Evolutionary conservation across 2,797 vertebrate genomes (phyloP), one percentile per base, ranked within the genome.

Genomic region (Moxostoma hubbsi): DNA sequence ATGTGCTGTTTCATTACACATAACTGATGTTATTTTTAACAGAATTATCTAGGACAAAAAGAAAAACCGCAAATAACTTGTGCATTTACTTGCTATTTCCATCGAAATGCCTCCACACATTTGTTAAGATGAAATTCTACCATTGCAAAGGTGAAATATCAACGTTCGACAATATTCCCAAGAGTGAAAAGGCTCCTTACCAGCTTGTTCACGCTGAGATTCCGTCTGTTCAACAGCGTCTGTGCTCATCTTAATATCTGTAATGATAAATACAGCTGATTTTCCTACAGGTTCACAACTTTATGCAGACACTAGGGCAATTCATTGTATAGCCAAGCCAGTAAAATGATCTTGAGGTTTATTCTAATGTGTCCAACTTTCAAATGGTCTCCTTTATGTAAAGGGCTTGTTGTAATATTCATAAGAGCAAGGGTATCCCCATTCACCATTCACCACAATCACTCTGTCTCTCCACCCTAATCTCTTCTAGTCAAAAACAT

Each of bases 201-300:
- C 97, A 91, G 95, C 84, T 79, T 96, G 96, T 83, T 96, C 91
- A 1, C 90, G 89, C 70, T 88, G 90, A 67, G 90, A 85, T 67
- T 97, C 96, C 58, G 95, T 92, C 88, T 95, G 95, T 87, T 97
- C 96, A 77, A 95, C 94, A 2, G 93, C 86, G 87, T 97, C 95
- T 74, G 96, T 89, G 84, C 96, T 99, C 97, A 99, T 98, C 95
- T 97, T 98, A 94, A 96, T 95, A 94, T 95, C 97, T 98, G 93
- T 70, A 93, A 93, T 88, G 91, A 94, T 92, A 95, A 95, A 94
- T 92, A 95, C 90, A 92, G 92, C 93, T 93, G 91, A 96, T 96
- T 96, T 97, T 96, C 96, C 95, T 96, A 95, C 91, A 90, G 92
- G 93, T 94, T 94, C 94, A 92, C 89, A 92, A 90, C 92, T 94